phyloP scores from a whole-genome alignment of 2,113 vertebrate genomes.

The Pseudolaguvia tuberculata region DNA sequence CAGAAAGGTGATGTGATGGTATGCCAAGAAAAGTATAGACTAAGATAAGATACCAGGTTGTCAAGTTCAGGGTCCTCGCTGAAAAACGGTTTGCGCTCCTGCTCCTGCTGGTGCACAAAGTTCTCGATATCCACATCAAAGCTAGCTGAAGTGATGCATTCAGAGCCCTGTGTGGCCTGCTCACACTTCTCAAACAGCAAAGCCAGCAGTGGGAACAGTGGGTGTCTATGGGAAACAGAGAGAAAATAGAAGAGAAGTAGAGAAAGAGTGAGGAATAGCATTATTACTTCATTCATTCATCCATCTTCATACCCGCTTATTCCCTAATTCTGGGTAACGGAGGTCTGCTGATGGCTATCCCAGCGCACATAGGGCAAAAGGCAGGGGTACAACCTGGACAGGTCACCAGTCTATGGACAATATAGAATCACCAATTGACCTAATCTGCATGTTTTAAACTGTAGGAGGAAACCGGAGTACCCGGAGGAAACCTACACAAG shows the following conservation, averaged over 20 bases:
- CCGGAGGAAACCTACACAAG: too few relatives aligned
- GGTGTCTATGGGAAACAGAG: conserved; percentile 74
- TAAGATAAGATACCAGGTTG: conserved; percentile 78
- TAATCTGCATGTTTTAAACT: too few relatives aligned
- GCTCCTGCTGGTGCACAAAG: conserved; percentile 97
- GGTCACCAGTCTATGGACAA: too few relatives aligned
- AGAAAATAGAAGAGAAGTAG: background rate
- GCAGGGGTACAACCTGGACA: too few relatives aligned
- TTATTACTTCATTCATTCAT: too few relatives aligned
- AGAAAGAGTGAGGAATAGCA: background rate
- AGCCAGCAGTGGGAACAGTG: conserved; percentile 91
- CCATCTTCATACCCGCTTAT: too few relatives aligned
- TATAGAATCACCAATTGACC: too few relatives aligned
- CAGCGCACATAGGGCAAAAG: too few relatives aligned
- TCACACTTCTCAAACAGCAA: conserved; percentile 97
- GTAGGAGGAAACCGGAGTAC: too few relatives aligned
- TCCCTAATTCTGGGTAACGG: too few relatives aligned
- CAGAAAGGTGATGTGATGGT: background rate
- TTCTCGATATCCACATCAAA: conserved; percentile 98
- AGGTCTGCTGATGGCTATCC: too few relatives aligned
- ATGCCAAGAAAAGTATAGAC: background rate
- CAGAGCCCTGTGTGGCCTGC: conserved; percentile 95
- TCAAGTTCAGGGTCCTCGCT: conserved; percentile 96
- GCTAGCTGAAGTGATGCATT: conserved; percentile 98
- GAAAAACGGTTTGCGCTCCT: conserved; percentile 98